Percentiles rank a stretch among this genome's conserved stretches.
These are phyloP conservation scores for Sphaeramia orbicularis DNA, from an alignment of 2,797 vertebrate species.

Conservation along the genomic window DNA sequence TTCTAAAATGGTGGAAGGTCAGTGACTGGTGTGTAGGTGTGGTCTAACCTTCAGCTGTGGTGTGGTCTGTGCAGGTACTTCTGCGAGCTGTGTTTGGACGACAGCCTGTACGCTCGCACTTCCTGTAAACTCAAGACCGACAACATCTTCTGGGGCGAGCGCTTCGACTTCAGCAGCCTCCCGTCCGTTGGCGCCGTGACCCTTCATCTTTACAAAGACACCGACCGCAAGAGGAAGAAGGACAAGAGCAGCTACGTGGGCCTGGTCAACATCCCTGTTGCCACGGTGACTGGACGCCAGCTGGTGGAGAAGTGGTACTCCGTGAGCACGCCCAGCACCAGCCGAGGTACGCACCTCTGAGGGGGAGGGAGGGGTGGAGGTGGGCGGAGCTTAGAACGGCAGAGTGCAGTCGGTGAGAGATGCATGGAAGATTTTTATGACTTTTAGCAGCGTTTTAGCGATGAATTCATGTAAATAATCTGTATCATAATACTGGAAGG, in stretches of 20 bases:
- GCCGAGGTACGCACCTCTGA: conserved; percentile 83
- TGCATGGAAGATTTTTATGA: too few relatives aligned
- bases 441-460: too few relatives aligned
- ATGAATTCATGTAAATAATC: too few relatives aligned
- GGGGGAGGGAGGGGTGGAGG: too few relatives aligned
- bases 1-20: too few relatives aligned
- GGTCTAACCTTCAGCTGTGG: too few relatives aligned
- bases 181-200: conserved; percentile 90
- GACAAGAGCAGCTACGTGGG: conserved; percentile 97
- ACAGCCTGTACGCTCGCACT: conserved; percentile 94
- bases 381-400: too few relatives aligned
- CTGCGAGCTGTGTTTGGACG: conserved; percentile 97
- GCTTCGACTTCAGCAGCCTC: conserved; percentile 95
- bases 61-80: conserved; percentile 85
- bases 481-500: too few relatives aligned
- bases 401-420: too few relatives aligned
- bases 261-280: conserved; percentile 92
- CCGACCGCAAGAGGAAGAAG: conserved; percentile 97
- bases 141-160: conserved; percentile 97
- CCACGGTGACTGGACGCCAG: conserved; percentile 89
- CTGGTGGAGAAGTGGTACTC: conserved; percentile 98
- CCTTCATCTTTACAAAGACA: conserved; percentile 96
- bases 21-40: too few relatives aligned
- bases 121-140: conserved; percentile 96
- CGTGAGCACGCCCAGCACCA: conserved; percentile 93